Evolutionary conservation across 2,888 invertebrate genomes (phyloP).

Genomic region (Ditylenchus weischeri): DNA sequence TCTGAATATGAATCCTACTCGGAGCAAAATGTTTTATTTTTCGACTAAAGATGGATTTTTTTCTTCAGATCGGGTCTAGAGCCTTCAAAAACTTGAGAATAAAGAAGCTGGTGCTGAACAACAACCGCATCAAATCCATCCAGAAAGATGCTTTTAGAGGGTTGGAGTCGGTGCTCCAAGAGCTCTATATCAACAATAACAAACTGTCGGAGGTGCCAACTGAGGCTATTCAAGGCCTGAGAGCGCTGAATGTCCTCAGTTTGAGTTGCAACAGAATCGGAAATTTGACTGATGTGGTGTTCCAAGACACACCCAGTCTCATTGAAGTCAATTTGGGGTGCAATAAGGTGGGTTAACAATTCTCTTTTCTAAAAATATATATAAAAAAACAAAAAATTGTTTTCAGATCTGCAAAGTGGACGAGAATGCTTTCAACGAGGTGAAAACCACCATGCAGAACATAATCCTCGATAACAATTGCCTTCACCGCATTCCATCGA

Average conservation of each 20-base stretch:
- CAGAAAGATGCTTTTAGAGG: slow-evolving; percentile 64
- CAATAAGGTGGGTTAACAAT: slow-evolving; percentile 46
- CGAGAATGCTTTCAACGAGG: slow-evolving; percentile 44
- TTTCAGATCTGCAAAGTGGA: slow-evolving; percentile 49
- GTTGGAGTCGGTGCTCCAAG: slow-evolving; percentile 75
- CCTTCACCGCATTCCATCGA: slow-evolving; percentile 46
- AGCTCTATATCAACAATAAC: slow-evolving; percentile 72
- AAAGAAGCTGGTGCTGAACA: slow-evolving; percentile 58
- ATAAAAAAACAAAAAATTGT: neutral
- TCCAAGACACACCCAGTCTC: slow-evolving; percentile 50
- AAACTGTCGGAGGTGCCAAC: slow-evolving; percentile 69
- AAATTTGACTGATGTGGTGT: slow-evolving; percentile 48
- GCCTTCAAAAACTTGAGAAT: slow-evolving; percentile 68
- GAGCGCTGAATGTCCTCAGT: slow-evolving; percentile 50
- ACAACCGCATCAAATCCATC: slow-evolving; percentile 56
- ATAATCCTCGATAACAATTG: slow-evolving; percentile 57
- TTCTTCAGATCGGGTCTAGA: slow-evolving; percentile 59
- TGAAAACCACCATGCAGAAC: slow-evolving; percentile 53
- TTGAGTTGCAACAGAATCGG: slow-evolving; percentile 61
- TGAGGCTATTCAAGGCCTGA: slow-evolving; percentile 42
- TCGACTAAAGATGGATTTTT: neutral
- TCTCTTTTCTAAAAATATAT: neutral
- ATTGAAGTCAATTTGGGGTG: slow-evolving; percentile 58
- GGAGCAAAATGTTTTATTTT: no score
- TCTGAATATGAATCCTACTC: no score